These are phyloP conservation scores for Imbricaverruca yamaguchii DNA, from an alignment of 2,888 invertebrate species.

Conservation along the genomic window DNA sequence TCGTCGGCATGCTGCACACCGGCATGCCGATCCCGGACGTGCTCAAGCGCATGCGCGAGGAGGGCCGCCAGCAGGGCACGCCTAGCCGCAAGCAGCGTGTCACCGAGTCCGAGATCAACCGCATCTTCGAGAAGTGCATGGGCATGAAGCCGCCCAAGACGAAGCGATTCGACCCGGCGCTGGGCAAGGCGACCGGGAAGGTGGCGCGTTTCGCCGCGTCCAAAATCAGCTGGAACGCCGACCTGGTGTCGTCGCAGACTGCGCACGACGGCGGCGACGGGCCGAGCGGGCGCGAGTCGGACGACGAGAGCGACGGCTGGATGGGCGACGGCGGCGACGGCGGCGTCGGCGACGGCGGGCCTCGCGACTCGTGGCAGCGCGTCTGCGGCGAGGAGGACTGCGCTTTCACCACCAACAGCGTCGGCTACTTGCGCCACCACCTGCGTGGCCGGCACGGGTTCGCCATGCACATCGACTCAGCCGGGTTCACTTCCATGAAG, in stretches of 20 bases:
- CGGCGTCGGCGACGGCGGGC: neutral
- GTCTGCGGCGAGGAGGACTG: conserved; percentile 1
- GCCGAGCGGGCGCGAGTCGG: neutral
- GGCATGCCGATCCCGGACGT: neutral
- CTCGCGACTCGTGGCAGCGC: neutral
- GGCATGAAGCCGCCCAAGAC: neutral
- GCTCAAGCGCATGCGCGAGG: neutral
- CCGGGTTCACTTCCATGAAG: neutral
- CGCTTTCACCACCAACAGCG: neutral
- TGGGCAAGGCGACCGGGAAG: neutral
- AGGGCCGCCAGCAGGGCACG: neutral
- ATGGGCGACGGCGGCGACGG: too few species aligned
- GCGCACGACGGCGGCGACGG: neutral
- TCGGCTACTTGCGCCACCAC: neutral
- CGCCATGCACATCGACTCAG: conserved; percentile 20
- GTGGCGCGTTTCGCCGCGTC: too few species aligned
- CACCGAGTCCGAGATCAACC: neutral
- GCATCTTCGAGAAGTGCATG: conserved; percentile 16
- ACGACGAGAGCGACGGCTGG: neutral
- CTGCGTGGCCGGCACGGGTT: neutral
- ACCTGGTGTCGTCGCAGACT: neutral
- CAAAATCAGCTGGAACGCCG: neutral
- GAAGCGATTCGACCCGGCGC: neutral
- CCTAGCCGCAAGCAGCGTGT: conserved; percentile 11
- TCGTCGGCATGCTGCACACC: neutral